These are phyloP conservation scores for Borostomias antarcticus DNA, from an alignment of 2,797 vertebrate species.

Conservation along the genomic window DNA sequence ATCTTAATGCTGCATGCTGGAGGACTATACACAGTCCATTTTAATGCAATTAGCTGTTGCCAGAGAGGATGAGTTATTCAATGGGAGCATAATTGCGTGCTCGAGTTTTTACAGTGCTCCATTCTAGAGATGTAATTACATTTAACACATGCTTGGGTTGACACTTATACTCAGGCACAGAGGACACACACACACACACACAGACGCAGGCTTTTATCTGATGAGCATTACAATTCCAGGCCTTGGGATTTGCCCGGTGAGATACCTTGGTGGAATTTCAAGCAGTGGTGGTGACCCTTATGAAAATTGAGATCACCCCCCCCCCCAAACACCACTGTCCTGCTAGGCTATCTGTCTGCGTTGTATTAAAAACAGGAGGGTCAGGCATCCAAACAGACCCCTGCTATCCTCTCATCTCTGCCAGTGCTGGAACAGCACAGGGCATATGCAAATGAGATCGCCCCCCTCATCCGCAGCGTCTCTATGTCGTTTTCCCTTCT, in stretches of 20 bases:
- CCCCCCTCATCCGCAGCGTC: not conserved
- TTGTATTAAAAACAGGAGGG: slow-evolving; percentile 53
- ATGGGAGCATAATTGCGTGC: slow-evolving; percentile 78
- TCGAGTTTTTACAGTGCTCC: slow-evolving; percentile 73
- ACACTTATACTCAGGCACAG: slow-evolving; percentile 25
- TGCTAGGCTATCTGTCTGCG: slow-evolving; percentile 41
- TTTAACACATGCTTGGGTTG: slow-evolving; percentile 66
- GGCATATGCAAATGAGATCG: slow-evolving; percentile 30
- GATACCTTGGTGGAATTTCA: slow-evolving; percentile 41
- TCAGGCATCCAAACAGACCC: slow-evolving; percentile 40
- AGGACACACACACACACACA: not conserved
- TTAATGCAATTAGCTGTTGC: slow-evolving; percentile 81
- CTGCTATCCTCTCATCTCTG: slow-evolving; percentile 40
- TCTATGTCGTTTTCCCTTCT: slow-evolving; percentile 17
- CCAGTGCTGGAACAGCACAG: not conserved
- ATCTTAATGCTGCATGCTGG: slow-evolving; percentile 75
- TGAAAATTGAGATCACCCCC: slow-evolving; percentile 59
- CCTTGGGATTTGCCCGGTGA: slow-evolving; percentile 45
- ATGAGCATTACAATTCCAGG: slow-evolving; percentile 45
- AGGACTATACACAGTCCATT: slow-evolving; percentile 76
- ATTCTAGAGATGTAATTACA: slow-evolving; percentile 78
- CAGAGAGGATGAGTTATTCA: slow-evolving; percentile 80
- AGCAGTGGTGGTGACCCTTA: slow-evolving; percentile 24
- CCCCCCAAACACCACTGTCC: slow-evolving; percentile 42
- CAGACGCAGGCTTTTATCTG: slow-evolving; percentile 40